A percentile compares a stretch with the other conserved stretches of the same genome.
phyloP scores from a whole-genome alignment of 1,140 invertebrate species.

The Zaprionus taronus region DNA sequence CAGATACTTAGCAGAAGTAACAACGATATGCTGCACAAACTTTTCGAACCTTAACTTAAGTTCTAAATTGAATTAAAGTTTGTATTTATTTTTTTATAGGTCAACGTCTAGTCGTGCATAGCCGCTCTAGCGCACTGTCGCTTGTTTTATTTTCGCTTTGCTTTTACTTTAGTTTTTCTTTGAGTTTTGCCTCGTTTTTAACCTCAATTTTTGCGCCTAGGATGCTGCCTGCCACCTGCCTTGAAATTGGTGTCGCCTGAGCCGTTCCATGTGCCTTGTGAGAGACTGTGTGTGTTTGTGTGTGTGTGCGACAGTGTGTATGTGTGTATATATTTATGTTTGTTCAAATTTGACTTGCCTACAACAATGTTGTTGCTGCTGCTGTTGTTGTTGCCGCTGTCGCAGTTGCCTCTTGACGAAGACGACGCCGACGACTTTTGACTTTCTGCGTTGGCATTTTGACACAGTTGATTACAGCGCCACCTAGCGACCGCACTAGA shows the following conservation, averaged over 20 bases:
- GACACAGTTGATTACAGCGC: conserved; percentile 80
- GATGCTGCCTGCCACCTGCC: conserved; percentile 66
- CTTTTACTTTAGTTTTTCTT: conserved; percentile 46
- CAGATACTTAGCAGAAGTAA: no score
- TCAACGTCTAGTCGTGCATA: not conserved
- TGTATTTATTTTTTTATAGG: not conserved
- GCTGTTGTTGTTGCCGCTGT: conserved; percentile 23
- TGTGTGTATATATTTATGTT: conserved; percentile 34
- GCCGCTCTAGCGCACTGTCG: not conserved
- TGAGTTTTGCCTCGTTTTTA: conserved; percentile 60
- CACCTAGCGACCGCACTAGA: conserved; percentile 63
- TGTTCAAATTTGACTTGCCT: conserved; percentile 67
- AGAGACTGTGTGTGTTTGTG: conserved; percentile 19
- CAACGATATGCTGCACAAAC: no score
- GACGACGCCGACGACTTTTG: conserved; percentile 59
- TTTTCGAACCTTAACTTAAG: no score
- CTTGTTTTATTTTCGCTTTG: conserved; percentile 38
- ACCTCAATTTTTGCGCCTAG: conserved; percentile 67
- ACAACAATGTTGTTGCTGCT: conserved; percentile 15
- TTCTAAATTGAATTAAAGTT: no score
- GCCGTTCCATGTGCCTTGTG: conserved; percentile 2
- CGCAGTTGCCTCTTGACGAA: conserved; percentile 58
- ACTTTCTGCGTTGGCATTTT: conserved; percentile 78
- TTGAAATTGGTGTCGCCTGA: conserved; percentile 54
- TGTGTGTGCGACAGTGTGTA: conserved; percentile 7